Evolutionary conservation across 2,888 invertebrate species (phyloP).

Genomic region (Drosophila sordidula): DNA sequence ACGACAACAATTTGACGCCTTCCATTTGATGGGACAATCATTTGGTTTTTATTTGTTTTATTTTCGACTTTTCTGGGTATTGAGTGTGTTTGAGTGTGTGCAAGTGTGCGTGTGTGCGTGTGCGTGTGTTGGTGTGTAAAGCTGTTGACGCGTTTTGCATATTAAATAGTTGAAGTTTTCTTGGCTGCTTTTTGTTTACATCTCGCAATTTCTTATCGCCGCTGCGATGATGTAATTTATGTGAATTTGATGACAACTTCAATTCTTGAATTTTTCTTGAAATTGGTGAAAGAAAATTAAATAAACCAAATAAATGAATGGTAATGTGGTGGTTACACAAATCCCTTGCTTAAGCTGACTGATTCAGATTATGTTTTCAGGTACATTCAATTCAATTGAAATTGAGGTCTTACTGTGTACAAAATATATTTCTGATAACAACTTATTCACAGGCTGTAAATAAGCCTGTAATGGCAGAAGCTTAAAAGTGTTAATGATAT

Average conservation of each 20-base stretch:
- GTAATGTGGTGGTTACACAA: too few species aligned
- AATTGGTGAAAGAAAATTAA: too few species aligned
- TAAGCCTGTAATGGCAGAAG: too few species aligned
- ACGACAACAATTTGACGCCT: conserved; percentile 65
- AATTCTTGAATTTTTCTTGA: conserved; percentile 23
- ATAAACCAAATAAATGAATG: not conserved
- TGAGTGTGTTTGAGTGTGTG: conserved; percentile 17
- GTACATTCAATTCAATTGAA: too few species aligned
- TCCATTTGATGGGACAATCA: conserved; percentile 51
- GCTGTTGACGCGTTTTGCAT: conserved; percentile 60
- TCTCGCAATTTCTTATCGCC: conserved; percentile 1
- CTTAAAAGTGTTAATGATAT: too few species aligned
- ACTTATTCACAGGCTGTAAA: too few species aligned
- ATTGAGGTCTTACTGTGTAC: too few species aligned
- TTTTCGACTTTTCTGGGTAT: conserved; percentile 17
- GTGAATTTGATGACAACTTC: conserved; percentile 53
- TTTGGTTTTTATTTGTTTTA: conserved; percentile 17
- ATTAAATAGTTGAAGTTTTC: conserved; percentile 48
- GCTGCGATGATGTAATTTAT: conserved; percentile 70
- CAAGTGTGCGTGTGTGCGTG: conserved; percentile 14
- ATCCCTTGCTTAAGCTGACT: too few species aligned
- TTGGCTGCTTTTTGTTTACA: conserved; percentile 37
- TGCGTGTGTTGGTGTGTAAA: conserved; percentile 15
- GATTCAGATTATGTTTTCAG: too few species aligned
- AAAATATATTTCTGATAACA: too few species aligned